Percentiles rank a stretch among this genome's conserved stretches.
phyloP scores from a whole-genome alignment of 2,113 vertebrate species.

The Podiceps cristatus region DNA sequence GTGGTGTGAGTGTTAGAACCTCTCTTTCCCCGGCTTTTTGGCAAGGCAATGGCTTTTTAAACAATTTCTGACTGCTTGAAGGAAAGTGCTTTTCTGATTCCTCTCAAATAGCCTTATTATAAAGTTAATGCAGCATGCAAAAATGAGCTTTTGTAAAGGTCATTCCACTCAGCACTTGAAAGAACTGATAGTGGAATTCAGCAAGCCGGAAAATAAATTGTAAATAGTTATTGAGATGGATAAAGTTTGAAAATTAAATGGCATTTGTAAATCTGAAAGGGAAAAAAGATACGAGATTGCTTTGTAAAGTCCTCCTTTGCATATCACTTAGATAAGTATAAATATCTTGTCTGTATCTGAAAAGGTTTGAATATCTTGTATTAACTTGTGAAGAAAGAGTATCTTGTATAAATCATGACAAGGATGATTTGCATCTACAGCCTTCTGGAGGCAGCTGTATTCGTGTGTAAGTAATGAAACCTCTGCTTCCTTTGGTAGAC shows the following conservation, averaged over 20 bases:
- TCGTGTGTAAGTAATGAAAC: not conserved
- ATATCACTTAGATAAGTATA: not conserved
- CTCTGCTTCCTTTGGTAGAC: conserved; percentile 68
- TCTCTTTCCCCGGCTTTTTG: not conserved
- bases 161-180: not conserved
- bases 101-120: not conserved
- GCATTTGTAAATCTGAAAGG: not conserved
- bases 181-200: not conserved
- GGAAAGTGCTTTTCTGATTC: not conserved
- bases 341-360: not conserved
- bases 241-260: not conserved
- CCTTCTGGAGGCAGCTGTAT: not conserved
- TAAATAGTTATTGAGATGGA: not conserved
- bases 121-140: not conserved
- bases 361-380: not conserved
- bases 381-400: not conserved
- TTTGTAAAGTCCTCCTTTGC: not conserved
- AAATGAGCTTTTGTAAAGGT: not conserved
- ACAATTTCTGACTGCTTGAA: not conserved
- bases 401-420: not conserved
- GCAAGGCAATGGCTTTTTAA: not conserved
- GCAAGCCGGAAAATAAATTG: not conserved
- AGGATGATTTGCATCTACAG: not conserved
- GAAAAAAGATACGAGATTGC: not conserved
- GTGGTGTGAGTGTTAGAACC: not conserved